Base-by-base conservation (phyloP, 2,888 invertebrate genomes). In the Tetheella fluctuosa region DNA sequence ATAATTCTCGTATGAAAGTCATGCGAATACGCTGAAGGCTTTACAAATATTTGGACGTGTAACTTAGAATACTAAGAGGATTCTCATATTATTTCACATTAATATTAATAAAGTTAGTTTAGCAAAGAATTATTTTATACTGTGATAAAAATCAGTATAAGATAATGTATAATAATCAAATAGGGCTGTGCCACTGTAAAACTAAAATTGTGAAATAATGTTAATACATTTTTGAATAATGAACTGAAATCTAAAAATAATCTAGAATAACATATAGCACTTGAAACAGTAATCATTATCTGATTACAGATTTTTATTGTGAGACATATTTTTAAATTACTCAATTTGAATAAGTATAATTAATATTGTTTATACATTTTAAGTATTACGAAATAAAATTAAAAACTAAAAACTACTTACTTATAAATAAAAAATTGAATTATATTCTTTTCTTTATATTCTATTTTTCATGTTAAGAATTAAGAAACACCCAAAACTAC, bases 1-100 rank as follows among this genome's bases (percentile, higher is more conserved):
- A 71, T 74, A 77, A 73, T 77, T 78, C 76, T 73, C 76, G 68
- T 74, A 76, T 74, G 74, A 80, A 81, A 80, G 71, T 79, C 72
- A 80, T 76, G 74, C 64, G 76, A 74, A 73, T 70, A 74, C 73
- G 74, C 73, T 75, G 67, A 73, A 76, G 73, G 74, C 71, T 79
- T 77, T 73, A 71, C 69, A 71, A 55, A 34, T 34, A 34, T 55
- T 55, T 34, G 48, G 20, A 48, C 48, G 34, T 55, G 34, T 34
- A 37, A 34, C 34, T 48, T 48, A 48, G 48, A 48, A 48, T 48
- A 48, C 48, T 48, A 48, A 48, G 48, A 20, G 42, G 25, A 53
- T 62, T 54, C 52, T 58, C 57, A 58, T 60, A 37, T 60, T 60
- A 48, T 57, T 25, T 57, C 23, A 59, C 58, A 59, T 54, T 62